These are phyloP conservation scores for Lamproptera curius DNA, from an alignment of 2,888 invertebrate genomes.

Conservation along the genomic window DNA sequence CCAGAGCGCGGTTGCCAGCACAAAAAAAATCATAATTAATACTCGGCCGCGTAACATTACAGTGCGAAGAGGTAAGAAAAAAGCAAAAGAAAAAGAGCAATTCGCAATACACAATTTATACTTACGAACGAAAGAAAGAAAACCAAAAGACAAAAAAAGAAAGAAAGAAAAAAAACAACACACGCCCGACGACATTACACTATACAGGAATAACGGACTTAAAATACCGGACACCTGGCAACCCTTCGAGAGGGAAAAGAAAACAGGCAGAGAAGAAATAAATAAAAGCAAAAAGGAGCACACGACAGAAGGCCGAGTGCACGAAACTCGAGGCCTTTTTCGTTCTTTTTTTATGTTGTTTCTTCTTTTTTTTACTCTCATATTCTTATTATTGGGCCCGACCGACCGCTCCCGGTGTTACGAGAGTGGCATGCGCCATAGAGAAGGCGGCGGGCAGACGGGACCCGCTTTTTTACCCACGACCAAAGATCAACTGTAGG, in stretches of 20 bases:
- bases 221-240: slow-evolving; percentile 38
- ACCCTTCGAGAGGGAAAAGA: slow-evolving; percentile 34
- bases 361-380: slow-evolving; percentile 72
- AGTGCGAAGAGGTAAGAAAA: slow-evolving; percentile 15
- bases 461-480: slow-evolving; percentile 36
- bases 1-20: slow-evolving; percentile 42
- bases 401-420: slow-evolving; percentile 74
- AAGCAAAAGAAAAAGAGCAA: slow-evolving; percentile 7
- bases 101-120: slow-evolving; percentile 15
- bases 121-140: neutral
- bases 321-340: slow-evolving; percentile 52
- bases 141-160: neutral
- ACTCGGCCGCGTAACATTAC: slow-evolving; percentile 23
- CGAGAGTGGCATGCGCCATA: slow-evolving; percentile 71
- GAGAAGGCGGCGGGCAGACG: slow-evolving; percentile 50
- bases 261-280: slow-evolving; percentile 29
- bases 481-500: no score
- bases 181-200: slow-evolving; percentile 5
- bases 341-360: no score
- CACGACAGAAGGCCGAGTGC: slow-evolving; percentile 50
- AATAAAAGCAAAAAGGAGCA: slow-evolving; percentile 33
- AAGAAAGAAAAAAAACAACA: slow-evolving; percentile 7
- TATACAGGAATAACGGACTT: slow-evolving; percentile 41
- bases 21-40: slow-evolving; percentile 38
- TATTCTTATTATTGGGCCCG: slow-evolving; percentile 73